Evolutionary conservation across 2,113 vertebrate genomes (phyloP), one percentile per base, ranked within the genome.

Genomic region (Mobula birostris): DNA sequence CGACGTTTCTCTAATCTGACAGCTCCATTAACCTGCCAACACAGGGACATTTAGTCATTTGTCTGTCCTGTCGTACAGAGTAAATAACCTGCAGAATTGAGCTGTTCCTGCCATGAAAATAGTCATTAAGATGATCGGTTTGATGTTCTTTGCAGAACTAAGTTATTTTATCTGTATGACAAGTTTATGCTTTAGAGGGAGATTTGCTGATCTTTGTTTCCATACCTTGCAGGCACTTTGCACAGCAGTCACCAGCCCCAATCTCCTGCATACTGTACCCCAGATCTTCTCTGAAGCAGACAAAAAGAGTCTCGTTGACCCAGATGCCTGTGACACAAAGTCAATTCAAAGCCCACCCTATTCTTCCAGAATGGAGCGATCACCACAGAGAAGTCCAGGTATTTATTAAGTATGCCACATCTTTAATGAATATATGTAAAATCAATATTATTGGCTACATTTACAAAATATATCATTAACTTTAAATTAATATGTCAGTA

Each of bases 211-310:
- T 32, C 12, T 32, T 66, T 11, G 15, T 66, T 90, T 68, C n/a
- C 66, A 7, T 77, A n/a, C 40, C 56, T 94, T 88, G 8, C 94
- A 99, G 99, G 98, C 96, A 0, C 96, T 99, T 79, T 99, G 98
- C 85, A 56, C 96, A 0, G 98, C 98, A 0, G 98, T 99, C 94
- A 95, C 97, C 40, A 98, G 98, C 94, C 98, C 99, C 95, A 97
- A 97, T 76, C 96, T 99, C 74, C 96, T 99, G 94, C 99, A 99
- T 96, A 98, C 97, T 0, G 96, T 98, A 96, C 97, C 98, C 94
- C 97, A 98, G 95, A 98, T 99, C 94, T 99, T 99, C 96, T 97
- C 95, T 0, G 97, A 98, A 0, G 97, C 97, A 0, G 98, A 98
- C 5, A 93, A 40, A 72, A 36, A 74, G 91, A 74, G 36, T 27